Evolutionary conservation across 2,888 invertebrate genomes (phyloP), one percentile per base, ranked within the genome.

Genomic region (Candidula unifasciata): DNA sequence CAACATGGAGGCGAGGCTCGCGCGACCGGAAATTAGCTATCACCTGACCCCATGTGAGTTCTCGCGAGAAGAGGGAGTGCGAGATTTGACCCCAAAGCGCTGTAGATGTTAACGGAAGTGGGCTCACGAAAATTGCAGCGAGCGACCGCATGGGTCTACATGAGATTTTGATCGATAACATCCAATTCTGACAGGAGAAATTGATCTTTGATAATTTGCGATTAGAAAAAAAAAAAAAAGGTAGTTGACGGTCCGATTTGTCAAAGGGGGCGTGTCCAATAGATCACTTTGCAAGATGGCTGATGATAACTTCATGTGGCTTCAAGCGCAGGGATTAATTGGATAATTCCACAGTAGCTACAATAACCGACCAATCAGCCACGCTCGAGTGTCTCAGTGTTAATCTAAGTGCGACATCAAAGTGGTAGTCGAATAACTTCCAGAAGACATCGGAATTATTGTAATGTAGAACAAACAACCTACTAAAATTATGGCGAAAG

Each of bases 21-120:
- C 83, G 60, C 79, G 82, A 73, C 83, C 83, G 83, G 83, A 84
- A 84, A 80, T 84, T 84, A 84, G 83, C 83, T 79, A 84, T 84
- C 83, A 84, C 80, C 79, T 84, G 83, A 78, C 83, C 79, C 79
- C 73, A 84, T 79, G 80, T 80, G 83, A 84, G 83, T 79, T 84
- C 83, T 84, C 83, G 80, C 83, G 83, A 79, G 80, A 84, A 60
- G 79, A 79, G 80, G 78, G 80, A 79, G 83, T 73, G 83, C 83
- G 83, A 79, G 83, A 84, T 80, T 73, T 84, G 79, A 79, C 83
- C 79, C 71, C 60, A 77, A 74, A 84, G 83, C 64, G 77, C 68
- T 80, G 83, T 73, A 60, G 77, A 79, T 84, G 83, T 84, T 84
- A 71, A 74, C 79, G 83, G 83, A 84, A 84, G 83, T 84, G 80